Evolutionary conservation across 2,888 invertebrate species (phyloP), one percentile per base, ranked within the genome.

Genomic region (Sphaerophoria rueppellii): DNA sequence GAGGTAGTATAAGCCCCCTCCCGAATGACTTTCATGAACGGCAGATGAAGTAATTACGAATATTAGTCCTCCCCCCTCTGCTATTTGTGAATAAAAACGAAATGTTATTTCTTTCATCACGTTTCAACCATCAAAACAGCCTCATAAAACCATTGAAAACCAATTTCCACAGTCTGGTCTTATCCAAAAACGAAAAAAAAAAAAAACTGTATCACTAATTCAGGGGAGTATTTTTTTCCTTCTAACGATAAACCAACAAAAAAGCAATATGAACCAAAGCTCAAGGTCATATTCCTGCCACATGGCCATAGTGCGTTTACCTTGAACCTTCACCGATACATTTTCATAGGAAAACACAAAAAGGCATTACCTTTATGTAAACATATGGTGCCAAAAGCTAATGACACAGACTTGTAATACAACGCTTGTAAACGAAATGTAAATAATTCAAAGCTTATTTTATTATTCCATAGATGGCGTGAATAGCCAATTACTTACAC

Each of bases 401-500:
- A 52, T 75, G 75, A 69, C 75, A 75, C 6, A 40, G 9, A 12
- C 43, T 9, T 1, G 67, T 50, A 52, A 50, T 57, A 58, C 52
- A 54, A 61, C 40, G 14, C 61, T n/a, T 48, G 67, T 69, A 40
- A 58, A 72, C 70, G 35, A 70, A 70, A 57, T 46, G 58, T 75
- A 67, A 58, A 75, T 75, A 75, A 75, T 75, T 75, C 67, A 75
- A 63, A 74, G 73, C 63, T 65, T 61, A 63, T 46, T 75, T 69
- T 61, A 79, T 77, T 81, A 81, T 76, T 67, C 76, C 57, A 63
- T 73, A 73, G 73, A 77, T 77, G 76, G 76, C 73, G 85, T 65
- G 69, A 85, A 76, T 69, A 81, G 48, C 54, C 76, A 73, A 80
- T 76, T 76, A 73, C 55, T 24, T 43, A 57, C 40, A 67, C 32